These are phyloP conservation scores for Allacma fusca DNA, from an alignment of 2,888 invertebrate genomes.

Conservation along the genomic window DNA sequence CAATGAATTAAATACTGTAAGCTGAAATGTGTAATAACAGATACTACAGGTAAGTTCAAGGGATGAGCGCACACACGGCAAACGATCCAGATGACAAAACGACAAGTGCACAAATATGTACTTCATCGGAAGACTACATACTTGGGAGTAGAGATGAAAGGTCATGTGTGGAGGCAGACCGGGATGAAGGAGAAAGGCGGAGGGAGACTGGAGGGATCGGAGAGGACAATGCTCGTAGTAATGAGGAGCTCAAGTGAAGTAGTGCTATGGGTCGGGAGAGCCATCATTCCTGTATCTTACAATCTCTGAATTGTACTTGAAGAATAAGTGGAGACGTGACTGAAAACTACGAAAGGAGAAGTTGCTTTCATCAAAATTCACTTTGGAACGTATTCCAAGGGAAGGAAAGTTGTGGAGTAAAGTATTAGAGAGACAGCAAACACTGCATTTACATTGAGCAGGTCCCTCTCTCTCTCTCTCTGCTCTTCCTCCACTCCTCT, in stretches of 20 bases:
- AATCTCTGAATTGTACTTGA: constrained; percentile 32
- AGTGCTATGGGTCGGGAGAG: neutral
- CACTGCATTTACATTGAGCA: too few relatives aligned
- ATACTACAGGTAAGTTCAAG: too few relatives aligned
- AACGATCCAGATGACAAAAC: too few relatives aligned
- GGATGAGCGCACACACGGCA: too few relatives aligned
- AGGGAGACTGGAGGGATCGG: neutral
- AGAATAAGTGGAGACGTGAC: constrained; percentile 30
- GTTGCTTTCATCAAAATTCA: constrained; percentile 31
- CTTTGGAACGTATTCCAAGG: neutral
- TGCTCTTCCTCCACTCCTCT: too few relatives aligned
- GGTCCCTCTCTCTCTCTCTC: too few relatives aligned
- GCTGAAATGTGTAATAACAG: too few relatives aligned
- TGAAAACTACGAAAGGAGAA: constrained; percentile 7
- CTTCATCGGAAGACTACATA: too few relatives aligned
- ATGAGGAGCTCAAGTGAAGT: constrained; percentile 8
- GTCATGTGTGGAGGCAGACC: neutral
- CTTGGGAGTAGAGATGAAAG: neutral
- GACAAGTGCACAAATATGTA: too few relatives aligned
- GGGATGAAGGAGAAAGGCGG: neutral
- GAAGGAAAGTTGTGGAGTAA: too few relatives aligned
- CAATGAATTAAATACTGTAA: too few relatives aligned
- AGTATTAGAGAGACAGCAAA: too few relatives aligned
- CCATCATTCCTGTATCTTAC: constrained; percentile 26
- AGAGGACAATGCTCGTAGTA: constrained; percentile 3